phyloP scores from a whole-genome alignment of 1,140 invertebrate genomes.

The Drosophila navojoa region DNA sequence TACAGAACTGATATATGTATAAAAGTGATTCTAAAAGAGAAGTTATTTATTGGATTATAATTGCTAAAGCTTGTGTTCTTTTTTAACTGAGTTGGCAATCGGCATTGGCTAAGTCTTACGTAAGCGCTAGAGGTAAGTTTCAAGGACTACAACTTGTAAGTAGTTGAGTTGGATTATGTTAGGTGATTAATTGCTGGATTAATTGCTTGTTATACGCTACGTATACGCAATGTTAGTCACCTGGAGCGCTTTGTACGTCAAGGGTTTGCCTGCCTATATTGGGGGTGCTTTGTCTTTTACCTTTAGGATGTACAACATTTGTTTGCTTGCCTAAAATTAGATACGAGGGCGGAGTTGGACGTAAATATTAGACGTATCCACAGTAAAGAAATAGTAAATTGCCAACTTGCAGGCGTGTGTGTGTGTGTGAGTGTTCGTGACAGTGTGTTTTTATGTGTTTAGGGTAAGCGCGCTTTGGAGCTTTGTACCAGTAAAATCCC shows the following conservation, averaged over 20 bases:
- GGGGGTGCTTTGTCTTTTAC: slow-evolving; percentile 81
- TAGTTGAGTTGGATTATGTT: slow-evolving; percentile 39
- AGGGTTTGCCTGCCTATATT: slow-evolving; percentile 83
- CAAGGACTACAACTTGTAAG: slow-evolving; percentile 48
- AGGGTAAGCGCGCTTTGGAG: slow-evolving; percentile 32
- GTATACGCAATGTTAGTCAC: slow-evolving; percentile 79
- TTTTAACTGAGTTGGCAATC: slow-evolving; percentile 13
- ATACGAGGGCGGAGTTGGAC: slow-evolving; percentile 45
- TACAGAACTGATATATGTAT: not conserved
- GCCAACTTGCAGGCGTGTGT: slow-evolving; percentile 53
- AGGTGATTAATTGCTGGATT: slow-evolving; percentile 52
- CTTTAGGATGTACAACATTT: slow-evolving; percentile 83
- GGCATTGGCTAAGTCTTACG: slow-evolving; percentile 32
- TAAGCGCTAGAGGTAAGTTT: slow-evolving; percentile 42
- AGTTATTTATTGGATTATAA: slow-evolving; percentile 16
- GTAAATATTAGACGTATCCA: slow-evolving; percentile 30
- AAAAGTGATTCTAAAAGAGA: slow-evolving; percentile 22
- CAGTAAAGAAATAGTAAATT: slow-evolving; percentile 16
- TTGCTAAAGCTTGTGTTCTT: slow-evolving; percentile 23
- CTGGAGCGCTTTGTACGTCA: slow-evolving; percentile 78
- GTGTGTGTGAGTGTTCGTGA: slow-evolving; percentile 26
- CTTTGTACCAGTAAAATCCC: slow-evolving; percentile 71
- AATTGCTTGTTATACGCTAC: slow-evolving; percentile 50
- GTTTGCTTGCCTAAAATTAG: slow-evolving; percentile 82
- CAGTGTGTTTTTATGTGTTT: slow-evolving; percentile 11